These are phyloP conservation scores for Ceratothoa steindachneri DNA, from an alignment of 2,888 invertebrate genomes.

Conservation along the genomic window DNA sequence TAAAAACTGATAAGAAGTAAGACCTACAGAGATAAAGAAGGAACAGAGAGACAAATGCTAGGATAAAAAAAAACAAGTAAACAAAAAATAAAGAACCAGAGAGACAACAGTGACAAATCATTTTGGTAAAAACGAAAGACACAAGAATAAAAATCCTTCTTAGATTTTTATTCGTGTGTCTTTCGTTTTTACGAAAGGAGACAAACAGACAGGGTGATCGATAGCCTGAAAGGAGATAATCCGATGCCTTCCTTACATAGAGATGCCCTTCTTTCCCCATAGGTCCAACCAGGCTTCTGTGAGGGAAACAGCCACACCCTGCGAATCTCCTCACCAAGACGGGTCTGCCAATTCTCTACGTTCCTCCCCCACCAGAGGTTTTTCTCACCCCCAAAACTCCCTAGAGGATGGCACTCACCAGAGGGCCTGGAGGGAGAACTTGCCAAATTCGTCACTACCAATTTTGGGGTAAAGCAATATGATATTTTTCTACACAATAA, in stretches of 20 bases:
- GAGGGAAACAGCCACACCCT: background rate
- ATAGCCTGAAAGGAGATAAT: background rate
- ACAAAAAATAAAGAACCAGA: no score
- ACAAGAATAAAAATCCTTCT: no score
- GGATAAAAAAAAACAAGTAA: no score
- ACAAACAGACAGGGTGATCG: background rate
- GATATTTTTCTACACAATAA: background rate
- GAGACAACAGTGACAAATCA: no score
- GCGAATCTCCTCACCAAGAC: background rate
- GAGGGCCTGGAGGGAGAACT: background rate
- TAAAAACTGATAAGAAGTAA: no score
- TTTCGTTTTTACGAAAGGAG: no score
- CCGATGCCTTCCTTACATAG: background rate
- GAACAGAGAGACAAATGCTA: no score
- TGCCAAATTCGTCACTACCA: background rate
- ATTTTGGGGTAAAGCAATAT: conserved; percentile 1
- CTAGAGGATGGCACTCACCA: conserved; percentile 9
- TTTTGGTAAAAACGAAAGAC: no score
- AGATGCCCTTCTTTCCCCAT: background rate
- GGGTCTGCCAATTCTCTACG: background rate
- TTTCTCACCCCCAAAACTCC: conserved; percentile 4
- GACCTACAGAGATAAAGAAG: no score
- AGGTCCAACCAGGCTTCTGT: background rate
- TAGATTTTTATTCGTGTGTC: no score
- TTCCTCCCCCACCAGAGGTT: conserved; percentile 5